Evolutionary conservation across 2,113 vertebrate species (phyloP), one percentile per base, ranked within the genome.

Genomic region (Paedocypris sp.): DNA sequence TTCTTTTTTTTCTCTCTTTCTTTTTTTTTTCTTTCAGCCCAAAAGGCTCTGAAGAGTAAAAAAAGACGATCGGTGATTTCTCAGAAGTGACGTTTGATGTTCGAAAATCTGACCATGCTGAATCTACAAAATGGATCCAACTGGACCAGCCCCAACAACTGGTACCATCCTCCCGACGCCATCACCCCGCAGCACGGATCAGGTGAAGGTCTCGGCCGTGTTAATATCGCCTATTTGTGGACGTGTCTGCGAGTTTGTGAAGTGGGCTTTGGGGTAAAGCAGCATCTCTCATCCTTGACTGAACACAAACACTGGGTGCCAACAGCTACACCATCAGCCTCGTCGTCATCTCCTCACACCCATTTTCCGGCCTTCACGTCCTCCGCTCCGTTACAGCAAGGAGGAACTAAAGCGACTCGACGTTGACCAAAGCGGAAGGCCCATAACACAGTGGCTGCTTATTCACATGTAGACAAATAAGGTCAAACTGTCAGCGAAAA

Each of bases 71-170:
- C 10, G 5, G 41, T 46, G 26, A 53, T 29, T 35, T 45, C 38
- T 52, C 16, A 46, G 22, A 52, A 20, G 72, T 64, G 71, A 78
- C 33, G 26, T 62, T 64, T 54, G 16, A 77, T 76, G 74, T 77
- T 77, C 61, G 75, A 82, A 35, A 78, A 79, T 53, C 62, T 74
- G 59, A 76, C 66, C 62, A 85, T 85, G 82, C 57, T 85, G 51
- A 85, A 85, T 56, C 71, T 84, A 54, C 80, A 82, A 66, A 80
- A 67, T 48, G 26, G 58, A 13, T 68, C 73, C 22, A 66, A 65
- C 70, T 85, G 82, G 82, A 73, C 70, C 1, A 57, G 64, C 7
- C 66, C 79, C 6, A 77, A 73, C 52, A 76, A 72, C 64, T 85
- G 82, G 81, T 83, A 85, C 62, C 72, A 74, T 35, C 79, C 75